A percentile compares a stretch with the other conserved stretches of the same genome.
These are phyloP conservation scores for Takifugu rubripes DNA, from an alignment of 2,797 vertebrate species.

Conservation along the genomic window DNA sequence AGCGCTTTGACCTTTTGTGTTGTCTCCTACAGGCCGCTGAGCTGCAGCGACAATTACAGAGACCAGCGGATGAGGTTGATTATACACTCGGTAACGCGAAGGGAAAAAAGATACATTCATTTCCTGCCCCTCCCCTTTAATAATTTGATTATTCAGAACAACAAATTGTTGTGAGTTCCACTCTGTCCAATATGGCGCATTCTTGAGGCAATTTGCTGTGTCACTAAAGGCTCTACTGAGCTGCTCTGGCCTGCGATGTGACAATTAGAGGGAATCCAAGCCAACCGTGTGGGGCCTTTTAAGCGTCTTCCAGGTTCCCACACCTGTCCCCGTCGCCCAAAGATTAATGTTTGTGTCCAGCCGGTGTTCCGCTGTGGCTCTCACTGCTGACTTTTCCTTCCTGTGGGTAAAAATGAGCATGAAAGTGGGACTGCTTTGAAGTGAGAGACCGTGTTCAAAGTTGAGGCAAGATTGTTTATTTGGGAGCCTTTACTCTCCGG, in stretches of 20 bases:
- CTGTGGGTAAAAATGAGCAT: constrained; percentile 30
- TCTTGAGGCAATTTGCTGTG: constrained; percentile 31
- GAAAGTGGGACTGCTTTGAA: constrained; percentile 17
- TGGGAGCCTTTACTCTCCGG: constrained; percentile 11
- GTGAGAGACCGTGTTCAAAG: constrained; percentile 27
- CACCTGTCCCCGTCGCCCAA: constrained; percentile 58
- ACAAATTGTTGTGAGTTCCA: not conserved
- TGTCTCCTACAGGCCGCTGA: constrained; percentile 3
- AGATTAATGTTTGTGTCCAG: constrained; percentile 73
- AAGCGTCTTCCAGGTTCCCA: constrained; percentile 52
- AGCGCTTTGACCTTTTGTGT: constrained; percentile 3
- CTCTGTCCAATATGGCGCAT: constrained; percentile 23
- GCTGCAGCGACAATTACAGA: constrained; percentile 13
- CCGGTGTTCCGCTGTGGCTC: constrained; percentile 37
- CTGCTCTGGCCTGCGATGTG: constrained; percentile 47
- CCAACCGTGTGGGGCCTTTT: constrained; percentile 44
- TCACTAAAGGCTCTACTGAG: constrained; percentile 37
- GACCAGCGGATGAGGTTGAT: constrained; percentile 1
- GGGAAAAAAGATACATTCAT: not conserved
- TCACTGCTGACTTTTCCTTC: constrained; percentile 23
- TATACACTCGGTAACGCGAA: not conserved
- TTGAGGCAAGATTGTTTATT: constrained; percentile 10
- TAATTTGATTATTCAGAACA: not conserved
- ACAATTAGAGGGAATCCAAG: constrained; percentile 70
- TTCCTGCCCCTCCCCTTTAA: not conserved